Evolutionary conservation across 1,140 invertebrate genomes (phyloP).

Genomic region (Ridgeia piscesae): DNA sequence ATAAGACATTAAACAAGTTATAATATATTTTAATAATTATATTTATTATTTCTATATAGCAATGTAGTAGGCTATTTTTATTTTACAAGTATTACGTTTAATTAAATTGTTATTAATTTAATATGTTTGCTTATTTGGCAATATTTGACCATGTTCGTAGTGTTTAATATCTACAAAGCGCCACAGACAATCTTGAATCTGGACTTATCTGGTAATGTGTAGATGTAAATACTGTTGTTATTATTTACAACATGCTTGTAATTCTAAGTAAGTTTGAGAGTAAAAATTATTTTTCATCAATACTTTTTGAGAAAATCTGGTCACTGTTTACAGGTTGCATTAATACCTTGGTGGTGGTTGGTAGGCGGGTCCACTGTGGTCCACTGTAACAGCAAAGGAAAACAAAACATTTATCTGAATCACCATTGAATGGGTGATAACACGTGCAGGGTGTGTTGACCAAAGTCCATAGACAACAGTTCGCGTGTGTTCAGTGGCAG

Average conservation of each 20-base stretch:
- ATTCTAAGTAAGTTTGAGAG: neutral
- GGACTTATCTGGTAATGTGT: neutral
- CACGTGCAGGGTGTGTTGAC: neutral
- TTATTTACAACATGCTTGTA: neutral
- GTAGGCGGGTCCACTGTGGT: too few relatives aligned
- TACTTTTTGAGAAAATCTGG: neutral
- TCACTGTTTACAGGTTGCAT: neutral
- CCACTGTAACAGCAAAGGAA: neutral
- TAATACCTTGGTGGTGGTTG: neutral
- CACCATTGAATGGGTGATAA: neutral
- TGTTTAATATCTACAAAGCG: too few relatives aligned
- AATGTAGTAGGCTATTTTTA: neutral
- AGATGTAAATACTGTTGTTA: neutral
- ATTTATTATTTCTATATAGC: neutral
- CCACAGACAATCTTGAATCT: neutral
- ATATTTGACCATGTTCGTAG: too few relatives aligned
- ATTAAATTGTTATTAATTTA: too few relatives aligned
- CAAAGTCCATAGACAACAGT: neutral
- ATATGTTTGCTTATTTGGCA: too few relatives aligned
- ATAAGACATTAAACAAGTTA: neutral
- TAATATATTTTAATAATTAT: neutral
- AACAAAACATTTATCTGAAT: neutral
- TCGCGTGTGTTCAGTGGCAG: neutral
- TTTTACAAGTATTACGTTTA: too few relatives aligned
- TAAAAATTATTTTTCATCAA: neutral